Percentiles rank a stretch among this genome's conserved stretches.
Evolutionary conservation across 1,140 invertebrate species (phyloP).

Genomic region (Drosophila miranda): DNA sequence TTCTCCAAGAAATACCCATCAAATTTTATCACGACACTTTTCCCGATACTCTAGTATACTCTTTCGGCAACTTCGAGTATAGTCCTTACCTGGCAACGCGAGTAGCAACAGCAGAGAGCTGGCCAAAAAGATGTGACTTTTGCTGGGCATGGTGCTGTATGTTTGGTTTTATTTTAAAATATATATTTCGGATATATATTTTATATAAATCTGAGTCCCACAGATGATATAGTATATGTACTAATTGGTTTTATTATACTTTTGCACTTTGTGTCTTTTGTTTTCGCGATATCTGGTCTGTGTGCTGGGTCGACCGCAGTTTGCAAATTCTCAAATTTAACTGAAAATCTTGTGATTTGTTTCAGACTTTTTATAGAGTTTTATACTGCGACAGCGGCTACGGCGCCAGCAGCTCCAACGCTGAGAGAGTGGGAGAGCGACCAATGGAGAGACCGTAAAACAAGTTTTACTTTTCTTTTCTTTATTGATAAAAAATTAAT

Average conservation of each 20-base stretch:
- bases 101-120: slow-evolving; percentile 54
- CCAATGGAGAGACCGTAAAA: slow-evolving; percentile 14
- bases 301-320: slow-evolving; percentile 49
- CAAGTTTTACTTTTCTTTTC: slow-evolving; percentile 39
- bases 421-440: slow-evolving; percentile 30
- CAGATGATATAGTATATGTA: slow-evolving; percentile 33
- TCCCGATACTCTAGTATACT: slow-evolving; percentile 17
- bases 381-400: slow-evolving; percentile 31
- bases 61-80: background rate
- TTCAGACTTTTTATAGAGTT: slow-evolving; percentile 80
- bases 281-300: slow-evolving; percentile 2
- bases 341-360: slow-evolving; percentile 82
- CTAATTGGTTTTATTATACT: slow-evolving; percentile 20
- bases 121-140: slow-evolving; percentile 37
- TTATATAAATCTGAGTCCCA: slow-evolving; percentile 17
- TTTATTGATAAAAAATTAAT: slow-evolving; percentile 75
- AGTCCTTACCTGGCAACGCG: slow-evolving; percentile 64
- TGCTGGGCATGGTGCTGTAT: slow-evolving; percentile 32
- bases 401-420: slow-evolving; percentile 39
- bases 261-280: slow-evolving; percentile 3
- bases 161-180: slow-evolving; percentile 34
- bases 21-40: slow-evolving; percentile 65
- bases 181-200: slow-evolving; percentile 23
- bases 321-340: slow-evolving; percentile 78
- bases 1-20: slow-evolving; percentile 10